Conservation (phyloP, 2,113 vertebrate species). For the Dascyllus trimaculatus region DNA sequence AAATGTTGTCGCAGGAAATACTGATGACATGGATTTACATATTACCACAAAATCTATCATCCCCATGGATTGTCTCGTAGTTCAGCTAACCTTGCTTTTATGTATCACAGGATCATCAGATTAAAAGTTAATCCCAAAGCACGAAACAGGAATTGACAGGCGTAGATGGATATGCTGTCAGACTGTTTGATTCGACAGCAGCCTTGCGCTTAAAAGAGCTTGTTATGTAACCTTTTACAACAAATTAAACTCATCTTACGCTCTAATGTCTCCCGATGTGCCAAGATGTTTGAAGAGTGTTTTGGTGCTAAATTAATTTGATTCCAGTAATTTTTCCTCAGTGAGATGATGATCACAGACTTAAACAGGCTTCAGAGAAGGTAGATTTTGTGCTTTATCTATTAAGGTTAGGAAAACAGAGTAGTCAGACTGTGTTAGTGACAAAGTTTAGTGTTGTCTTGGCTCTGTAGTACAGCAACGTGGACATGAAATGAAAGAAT, state of each 20-base stretch:
- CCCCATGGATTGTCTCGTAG: slow-evolving; percentile 19
- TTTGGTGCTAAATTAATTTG: slow-evolving; percentile 29
- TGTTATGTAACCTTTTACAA: slow-evolving; percentile 20
- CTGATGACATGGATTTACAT: slow-evolving; percentile 67
- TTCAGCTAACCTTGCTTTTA: slow-evolving; percentile 35
- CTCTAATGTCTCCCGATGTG: slow-evolving; percentile 7
- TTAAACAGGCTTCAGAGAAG: slow-evolving; percentile 4
- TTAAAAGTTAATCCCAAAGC: slow-evolving; percentile 41
- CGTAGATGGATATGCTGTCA: background rate
- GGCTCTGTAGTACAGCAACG: background rate
- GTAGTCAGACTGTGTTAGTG: no score
- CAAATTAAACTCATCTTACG: slow-evolving; percentile 9
- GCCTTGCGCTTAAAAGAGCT: background rate
- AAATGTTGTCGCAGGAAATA: slow-evolving; percentile 48
- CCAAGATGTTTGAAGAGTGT: slow-evolving; percentile 36
- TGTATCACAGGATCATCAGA: slow-evolving; percentile 49
- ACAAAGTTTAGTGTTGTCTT: background rate
- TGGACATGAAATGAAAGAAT: slow-evolving; percentile 7
- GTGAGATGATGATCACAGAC: slow-evolving; percentile 8
- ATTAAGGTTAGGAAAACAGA: background rate
- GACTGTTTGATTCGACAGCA: slow-evolving; percentile 8
- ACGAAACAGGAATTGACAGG: background rate
- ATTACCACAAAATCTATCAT: slow-evolving; percentile 50
- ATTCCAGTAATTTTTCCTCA: background rate
- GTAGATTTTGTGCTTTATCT: slow-evolving; percentile 9